A percentile compares a stretch with the other conserved stretches of the same genome.
Evolutionary conservation across 2,888 invertebrate species (phyloP).

Genomic region (Microchrysa polita): DNA sequence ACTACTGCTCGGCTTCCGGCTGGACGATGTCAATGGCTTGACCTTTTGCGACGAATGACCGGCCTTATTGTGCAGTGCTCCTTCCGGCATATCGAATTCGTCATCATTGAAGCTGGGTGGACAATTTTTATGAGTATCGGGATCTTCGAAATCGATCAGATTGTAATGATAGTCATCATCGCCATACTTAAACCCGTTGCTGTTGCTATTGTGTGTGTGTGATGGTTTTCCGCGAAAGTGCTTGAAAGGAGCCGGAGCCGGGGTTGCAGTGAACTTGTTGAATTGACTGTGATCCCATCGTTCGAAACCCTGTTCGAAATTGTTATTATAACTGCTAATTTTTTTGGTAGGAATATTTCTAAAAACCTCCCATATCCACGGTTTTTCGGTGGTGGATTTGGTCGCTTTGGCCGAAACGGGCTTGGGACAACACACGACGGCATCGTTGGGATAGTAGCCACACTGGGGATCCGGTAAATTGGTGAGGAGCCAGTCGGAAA

Average conservation of each 20-base stretch:
- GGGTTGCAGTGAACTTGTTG: constrained; percentile 24
- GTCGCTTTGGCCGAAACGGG: not conserved
- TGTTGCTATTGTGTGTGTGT: constrained; percentile 33
- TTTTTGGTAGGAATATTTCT: constrained; percentile 16
- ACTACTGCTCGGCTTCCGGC: not conserved
- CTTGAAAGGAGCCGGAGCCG: constrained; percentile 20
- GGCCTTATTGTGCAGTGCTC: not conserved
- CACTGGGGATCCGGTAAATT: constrained; percentile 54
- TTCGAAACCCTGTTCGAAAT: constrained; percentile 28
- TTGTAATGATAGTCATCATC: constrained; percentile 53
- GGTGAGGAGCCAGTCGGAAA: constrained; percentile 53
- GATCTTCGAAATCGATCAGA: constrained; percentile 59
- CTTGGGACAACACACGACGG: constrained; percentile 57
- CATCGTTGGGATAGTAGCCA: constrained; percentile 55
- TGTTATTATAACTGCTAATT: not conserved
- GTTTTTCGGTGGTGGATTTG: constrained; percentile 51
- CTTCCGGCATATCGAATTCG: constrained; percentile 53
- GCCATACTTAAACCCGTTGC: constrained; percentile 1
- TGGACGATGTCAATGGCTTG: not conserved
- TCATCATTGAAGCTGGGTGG: constrained; percentile 56
- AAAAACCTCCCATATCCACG: constrained; percentile 59
- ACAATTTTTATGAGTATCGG: constrained; percentile 58
- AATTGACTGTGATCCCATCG: constrained; percentile 35
- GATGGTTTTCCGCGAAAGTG: constrained; percentile 14
- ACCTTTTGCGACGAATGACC: not conserved